Evolutionary conservation across 1,140 invertebrate genomes (phyloP), one percentile per base, ranked within the genome.

Genomic region (Euwallacea fornicatus): DNA sequence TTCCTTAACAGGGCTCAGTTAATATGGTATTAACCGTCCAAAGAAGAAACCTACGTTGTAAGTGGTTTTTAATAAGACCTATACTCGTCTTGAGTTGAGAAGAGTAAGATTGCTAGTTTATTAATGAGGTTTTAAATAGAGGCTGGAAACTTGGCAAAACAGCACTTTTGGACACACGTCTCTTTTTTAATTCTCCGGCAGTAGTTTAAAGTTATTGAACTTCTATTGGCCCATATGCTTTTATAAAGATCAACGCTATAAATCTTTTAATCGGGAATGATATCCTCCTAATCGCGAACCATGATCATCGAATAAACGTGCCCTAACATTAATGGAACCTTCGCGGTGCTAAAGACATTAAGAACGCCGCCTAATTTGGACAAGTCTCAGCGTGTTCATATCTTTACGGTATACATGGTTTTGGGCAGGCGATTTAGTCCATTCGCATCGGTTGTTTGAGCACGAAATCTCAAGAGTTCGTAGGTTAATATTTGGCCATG

Each of bases 291-390:
- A 33, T 33, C 21, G 21, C 21, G 21, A 33, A 4, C 21, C 1
- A 4, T 56, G 54, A 56, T 56, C 54, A 56, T 16, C 16, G 54
- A 56, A 56, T 16, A 56, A 16, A 56, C 54, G 15, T 56, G 54
- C 54, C 54, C 11, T 13, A 56, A 42, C 58, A 41, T 60, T 42
- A 60, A 42, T 42, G 58, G 16, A 60, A 60, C 10, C 58, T 60
- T 15, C 7, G 10, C 41, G 41, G 10, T 42, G 10, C 42, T 4
- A 60, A 60, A 60, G 58, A 13, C 54, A 56, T 56, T 56, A 56
- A 56, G 54, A 56, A 9, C 16, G 41, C 9, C 13, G 16, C 58
- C 58, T 60, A 60, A 60, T 60, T 60, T 60, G 41, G 58, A 42
- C 58, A 60, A 33, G 42, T 60, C 21, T 60, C 9, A 56, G 41